Conservation (phyloP, 2,797 vertebrate genomes). For the Parauchenoglanis punctatus region DNA sequence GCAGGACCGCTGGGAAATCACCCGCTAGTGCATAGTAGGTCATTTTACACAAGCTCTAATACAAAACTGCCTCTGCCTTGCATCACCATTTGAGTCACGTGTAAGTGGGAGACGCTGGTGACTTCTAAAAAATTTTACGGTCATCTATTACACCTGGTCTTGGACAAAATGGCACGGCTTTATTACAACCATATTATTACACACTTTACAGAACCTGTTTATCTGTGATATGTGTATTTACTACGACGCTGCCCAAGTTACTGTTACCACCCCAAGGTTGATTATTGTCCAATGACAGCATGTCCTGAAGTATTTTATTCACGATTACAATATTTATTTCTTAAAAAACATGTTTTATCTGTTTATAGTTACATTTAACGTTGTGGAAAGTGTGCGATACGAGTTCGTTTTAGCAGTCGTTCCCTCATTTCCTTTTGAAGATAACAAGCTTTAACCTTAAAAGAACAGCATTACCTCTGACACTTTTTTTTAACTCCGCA, state of each 20-base stretch:
- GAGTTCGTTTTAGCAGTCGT: background rate
- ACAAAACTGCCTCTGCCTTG: constrained; percentile 29
- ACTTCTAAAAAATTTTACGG: background rate
- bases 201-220: background rate
- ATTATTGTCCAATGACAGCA: background rate
- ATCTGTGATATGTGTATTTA: background rate
- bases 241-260: background rate
- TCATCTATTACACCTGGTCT: background rate
- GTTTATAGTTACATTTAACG: background rate
- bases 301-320: background rate
- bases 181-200: background rate
- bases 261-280: background rate
- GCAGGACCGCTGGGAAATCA: constrained; percentile 52
- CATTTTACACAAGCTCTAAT: constrained; percentile 50
- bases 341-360: background rate
- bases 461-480: background rate
- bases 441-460: background rate
- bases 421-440: background rate
- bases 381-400: background rate
- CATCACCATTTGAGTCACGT: constrained; percentile 22
- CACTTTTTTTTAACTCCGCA: background rate
- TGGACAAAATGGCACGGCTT: background rate
- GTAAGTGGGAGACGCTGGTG: background rate
- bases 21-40: constrained; percentile 51
- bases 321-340: background rate